Conservation (phyloP, 2,888 invertebrate genomes). For the Parasteatoda lunata region DNA sequence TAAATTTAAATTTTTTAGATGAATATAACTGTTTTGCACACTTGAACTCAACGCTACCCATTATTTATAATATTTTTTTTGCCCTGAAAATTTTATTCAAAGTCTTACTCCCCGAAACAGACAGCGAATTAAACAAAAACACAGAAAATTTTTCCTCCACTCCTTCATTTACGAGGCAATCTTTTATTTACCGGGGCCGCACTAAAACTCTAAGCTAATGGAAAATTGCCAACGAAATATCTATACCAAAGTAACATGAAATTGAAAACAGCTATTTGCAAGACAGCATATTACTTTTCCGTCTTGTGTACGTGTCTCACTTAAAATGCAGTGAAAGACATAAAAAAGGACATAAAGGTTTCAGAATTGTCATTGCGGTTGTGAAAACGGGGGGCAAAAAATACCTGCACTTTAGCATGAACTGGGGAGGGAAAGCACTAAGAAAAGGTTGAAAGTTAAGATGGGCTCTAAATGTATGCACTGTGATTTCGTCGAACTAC, state of each 20-base stretch:
- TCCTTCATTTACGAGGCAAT: too few relatives aligned
- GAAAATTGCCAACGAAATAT: neutral
- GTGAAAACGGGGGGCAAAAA: neutral
- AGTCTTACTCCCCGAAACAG: too few relatives aligned
- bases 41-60: too few relatives aligned
- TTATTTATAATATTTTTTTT: too few relatives aligned
- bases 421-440: neutral
- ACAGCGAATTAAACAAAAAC: too few relatives aligned
- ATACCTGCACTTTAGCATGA: neutral
- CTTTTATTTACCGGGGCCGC: neutral
- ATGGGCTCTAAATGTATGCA: neutral
- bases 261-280: neutral
- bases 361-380: neutral
- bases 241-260: neutral
- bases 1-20: too few relatives aligned
- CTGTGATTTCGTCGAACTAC: slow-evolving; percentile 8
- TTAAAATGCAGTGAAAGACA: neutral
- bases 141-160: too few relatives aligned
- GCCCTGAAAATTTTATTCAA: too few relatives aligned
- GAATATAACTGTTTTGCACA: too few relatives aligned
- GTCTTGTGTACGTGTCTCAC: too few relatives aligned
- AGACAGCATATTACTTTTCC: neutral
- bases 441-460: neutral
- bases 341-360: neutral
- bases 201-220: neutral